Evolutionary conservation across 2,797 vertebrate species (phyloP).

Genomic region (Syngnathus acus): DNA sequence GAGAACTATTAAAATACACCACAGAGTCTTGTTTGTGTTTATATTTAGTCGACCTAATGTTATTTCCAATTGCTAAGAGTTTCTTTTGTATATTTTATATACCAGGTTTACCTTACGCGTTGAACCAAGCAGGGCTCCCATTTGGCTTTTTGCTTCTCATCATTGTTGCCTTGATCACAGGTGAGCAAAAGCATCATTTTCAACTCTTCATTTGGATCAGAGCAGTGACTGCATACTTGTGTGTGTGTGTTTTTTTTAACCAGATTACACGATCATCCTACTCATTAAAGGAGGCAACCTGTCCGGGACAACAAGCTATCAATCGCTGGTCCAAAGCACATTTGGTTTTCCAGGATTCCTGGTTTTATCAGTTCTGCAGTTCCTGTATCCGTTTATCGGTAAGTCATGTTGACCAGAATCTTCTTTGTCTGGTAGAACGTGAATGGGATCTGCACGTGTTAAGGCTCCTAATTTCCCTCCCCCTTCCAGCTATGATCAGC

Average conservation of each 20-base stretch:
- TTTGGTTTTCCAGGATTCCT: conserved; percentile 85
- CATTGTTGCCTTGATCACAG: conserved; percentile 81
- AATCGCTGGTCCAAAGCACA: conserved; percentile 81
- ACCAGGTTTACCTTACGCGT: conserved; percentile 85
- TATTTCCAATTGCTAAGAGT: not conserved
- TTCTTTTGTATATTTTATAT: not conserved
- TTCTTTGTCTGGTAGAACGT: not conserved
- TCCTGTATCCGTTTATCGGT: conserved; percentile 97
- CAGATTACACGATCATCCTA: conserved; percentile 93
- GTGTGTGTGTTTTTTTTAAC: conserved; percentile 17
- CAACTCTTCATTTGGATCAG: not conserved
- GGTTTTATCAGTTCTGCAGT: conserved; percentile 84
- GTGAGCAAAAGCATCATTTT: conserved; percentile 33
- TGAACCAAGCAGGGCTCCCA: conserved; percentile 92
- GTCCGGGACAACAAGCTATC: conserved; percentile 83
- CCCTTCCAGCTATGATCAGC: conserved; percentile 87
- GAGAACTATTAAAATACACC: not conserved
- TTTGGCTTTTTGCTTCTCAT: conserved; percentile 83
- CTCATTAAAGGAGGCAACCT: conserved; percentile 86
- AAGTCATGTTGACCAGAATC: conserved; percentile 39
- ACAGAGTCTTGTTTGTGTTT: not conserved
- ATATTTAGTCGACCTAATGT: not conserved
- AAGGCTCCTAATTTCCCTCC: not conserved
- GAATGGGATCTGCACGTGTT: too few relatives aligned
- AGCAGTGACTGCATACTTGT: not conserved